These are phyloP conservation scores for Cyphomyrus discorhynchus DNA, from an alignment of 2,113 vertebrate genomes.

Conservation along the genomic window DNA sequence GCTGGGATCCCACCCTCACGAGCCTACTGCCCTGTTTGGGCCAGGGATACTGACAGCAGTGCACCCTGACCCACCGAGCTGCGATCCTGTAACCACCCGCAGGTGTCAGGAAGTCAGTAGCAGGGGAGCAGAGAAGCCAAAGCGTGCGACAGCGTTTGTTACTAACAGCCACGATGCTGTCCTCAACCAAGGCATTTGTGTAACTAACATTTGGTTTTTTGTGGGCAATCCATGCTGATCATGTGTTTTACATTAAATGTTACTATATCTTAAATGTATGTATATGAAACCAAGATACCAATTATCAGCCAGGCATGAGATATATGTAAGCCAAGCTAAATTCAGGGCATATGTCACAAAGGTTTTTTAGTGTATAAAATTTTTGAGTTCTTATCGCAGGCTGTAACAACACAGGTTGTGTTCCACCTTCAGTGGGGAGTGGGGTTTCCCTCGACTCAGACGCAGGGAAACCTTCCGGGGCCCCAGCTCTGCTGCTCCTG, in stretches of 20 bases:
- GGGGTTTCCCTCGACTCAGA: background rate
- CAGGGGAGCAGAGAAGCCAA: background rate
- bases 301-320: background rate
- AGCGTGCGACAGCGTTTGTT: background rate
- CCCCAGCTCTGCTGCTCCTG: background rate
- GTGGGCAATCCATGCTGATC: background rate
- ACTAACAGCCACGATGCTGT: background rate
- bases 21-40: background rate
- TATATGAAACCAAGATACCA: background rate
- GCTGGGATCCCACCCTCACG: background rate
- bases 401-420: background rate
- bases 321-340: background rate
- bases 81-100: constrained; percentile 43
- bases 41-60: constrained; percentile 25
- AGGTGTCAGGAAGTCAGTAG: background rate
- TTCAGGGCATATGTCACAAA: background rate
- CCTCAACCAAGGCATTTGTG: background rate
- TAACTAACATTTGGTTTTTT: background rate
- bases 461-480: background rate
- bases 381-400: background rate
- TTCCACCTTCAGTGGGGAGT: background rate
- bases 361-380: background rate
- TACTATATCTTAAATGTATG: background rate
- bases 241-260: background rate
- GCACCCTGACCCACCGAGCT: background rate